These are phyloP conservation scores for Leptinotarsa juncta DNA, from an alignment of 2,888 invertebrate species.

Conservation along the genomic window DNA sequence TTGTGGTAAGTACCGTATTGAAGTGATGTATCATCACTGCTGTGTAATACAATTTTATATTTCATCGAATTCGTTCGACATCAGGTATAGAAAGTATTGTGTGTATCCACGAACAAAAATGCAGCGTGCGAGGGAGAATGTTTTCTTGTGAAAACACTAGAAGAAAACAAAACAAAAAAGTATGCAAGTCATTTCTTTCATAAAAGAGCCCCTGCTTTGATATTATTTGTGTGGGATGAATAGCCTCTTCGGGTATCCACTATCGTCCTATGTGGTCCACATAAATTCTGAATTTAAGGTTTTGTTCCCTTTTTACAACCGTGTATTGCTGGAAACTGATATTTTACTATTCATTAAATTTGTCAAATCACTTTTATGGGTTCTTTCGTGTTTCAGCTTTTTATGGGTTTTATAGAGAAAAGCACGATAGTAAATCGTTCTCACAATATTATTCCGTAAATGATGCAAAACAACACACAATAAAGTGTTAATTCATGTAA, in stretches of 20 bases:
- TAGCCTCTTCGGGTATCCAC: slow-evolving; percentile 44
- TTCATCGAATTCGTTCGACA: background rate
- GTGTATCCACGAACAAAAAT: background rate
- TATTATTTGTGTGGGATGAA: slow-evolving; percentile 55
- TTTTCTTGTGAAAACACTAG: slow-evolving; percentile 55
- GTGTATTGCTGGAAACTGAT: slow-evolving; percentile 38
- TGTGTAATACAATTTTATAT: background rate
- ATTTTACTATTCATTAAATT: slow-evolving; percentile 42
- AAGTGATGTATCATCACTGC: slow-evolving; percentile 11
- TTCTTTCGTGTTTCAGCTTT: slow-evolving; percentile 33
- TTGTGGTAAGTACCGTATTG: too few relatives aligned
- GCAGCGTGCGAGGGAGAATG: background rate
- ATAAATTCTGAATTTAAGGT: slow-evolving; percentile 55
- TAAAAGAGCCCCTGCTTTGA: slow-evolving; percentile 58
- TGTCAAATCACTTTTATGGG: slow-evolving; percentile 38
- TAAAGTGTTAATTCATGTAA: slow-evolving; percentile 1
- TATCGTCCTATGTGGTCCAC: slow-evolving; percentile 59
- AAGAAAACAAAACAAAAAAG: slow-evolving; percentile 41
- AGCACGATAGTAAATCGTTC: slow-evolving; percentile 25
- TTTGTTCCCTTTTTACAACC: slow-evolving; percentile 42
- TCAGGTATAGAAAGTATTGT: slow-evolving; percentile 10
- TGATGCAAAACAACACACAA: slow-evolving; percentile 1
- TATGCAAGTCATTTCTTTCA: slow-evolving; percentile 56
- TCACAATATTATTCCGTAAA: background rate
- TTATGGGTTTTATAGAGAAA: slow-evolving; percentile 30